Evolutionary conservation across 2,797 vertebrate genomes (phyloP).

Genomic region (Enteromius anoplus): DNA sequence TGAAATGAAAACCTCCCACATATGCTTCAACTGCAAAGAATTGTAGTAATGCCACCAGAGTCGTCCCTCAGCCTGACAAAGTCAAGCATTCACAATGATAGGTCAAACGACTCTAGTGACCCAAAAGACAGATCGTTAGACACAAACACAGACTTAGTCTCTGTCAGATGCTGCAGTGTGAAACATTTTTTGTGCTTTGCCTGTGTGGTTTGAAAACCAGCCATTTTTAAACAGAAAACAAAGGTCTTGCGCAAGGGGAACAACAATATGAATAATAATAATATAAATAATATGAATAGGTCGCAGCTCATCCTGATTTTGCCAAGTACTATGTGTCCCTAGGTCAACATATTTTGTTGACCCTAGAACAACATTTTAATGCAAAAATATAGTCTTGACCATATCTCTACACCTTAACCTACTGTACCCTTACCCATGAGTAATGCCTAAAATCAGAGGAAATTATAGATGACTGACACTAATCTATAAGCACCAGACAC

Average conservation of each 20-base stretch:
- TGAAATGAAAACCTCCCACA: constrained; percentile 45
- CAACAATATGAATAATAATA: too few species aligned
- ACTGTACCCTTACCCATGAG: too few species aligned
- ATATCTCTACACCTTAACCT: too few species aligned
- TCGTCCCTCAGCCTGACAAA: not conserved
- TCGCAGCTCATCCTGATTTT: too few species aligned
- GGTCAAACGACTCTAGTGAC: not conserved
- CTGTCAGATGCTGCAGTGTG: not conserved
- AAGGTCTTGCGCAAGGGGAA: not conserved
- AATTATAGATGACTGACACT: too few species aligned
- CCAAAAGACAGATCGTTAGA: constrained; percentile 4
- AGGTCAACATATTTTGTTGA: too few species aligned
- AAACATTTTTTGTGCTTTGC: not conserved
- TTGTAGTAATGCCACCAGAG: not conserved
- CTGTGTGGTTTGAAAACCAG: not conserved
- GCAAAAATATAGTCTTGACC: too few species aligned
- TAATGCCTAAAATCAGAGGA: too few species aligned
- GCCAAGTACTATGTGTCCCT: too few species aligned
- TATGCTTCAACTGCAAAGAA: constrained; percentile 20
- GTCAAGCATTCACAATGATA: not conserved
- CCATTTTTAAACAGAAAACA: not conserved
- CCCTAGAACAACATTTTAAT: too few species aligned
- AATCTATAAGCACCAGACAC: too few species aligned
- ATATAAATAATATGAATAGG: not conserved
- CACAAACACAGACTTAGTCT: not conserved